Conservation (phyloP, 2,113 vertebrate species). For the Sylvicapra grimmia region DNA sequence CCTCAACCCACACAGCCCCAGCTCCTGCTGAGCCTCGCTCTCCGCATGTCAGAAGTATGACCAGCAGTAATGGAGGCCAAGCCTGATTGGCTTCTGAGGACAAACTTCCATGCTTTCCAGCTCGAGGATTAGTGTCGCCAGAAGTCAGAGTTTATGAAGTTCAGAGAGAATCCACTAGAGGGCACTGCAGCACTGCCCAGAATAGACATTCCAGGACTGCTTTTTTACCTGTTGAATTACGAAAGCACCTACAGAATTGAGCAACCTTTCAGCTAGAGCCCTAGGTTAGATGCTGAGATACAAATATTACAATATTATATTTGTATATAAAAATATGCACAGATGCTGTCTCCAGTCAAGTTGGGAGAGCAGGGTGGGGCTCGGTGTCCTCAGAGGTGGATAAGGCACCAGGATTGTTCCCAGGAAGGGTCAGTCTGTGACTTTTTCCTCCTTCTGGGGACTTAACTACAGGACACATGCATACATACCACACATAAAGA, state of each 20-base stretch:
- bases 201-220: not conserved
- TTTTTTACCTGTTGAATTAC: not conserved
- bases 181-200: slow-evolving; percentile 29
- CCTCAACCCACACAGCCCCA: not conserved
- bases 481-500: not conserved
- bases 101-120: accelerated
- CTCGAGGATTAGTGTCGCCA: accelerated
- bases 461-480: not conserved
- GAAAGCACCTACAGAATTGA: not conserved
- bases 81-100: not conserved
- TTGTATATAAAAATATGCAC: not conserved
- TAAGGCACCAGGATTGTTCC: not conserved
- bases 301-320: not conserved
- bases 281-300: not conserved
- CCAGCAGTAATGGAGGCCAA: not conserved
- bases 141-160: not conserved
- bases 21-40: not conserved
- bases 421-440: not conserved
- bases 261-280: not conserved
- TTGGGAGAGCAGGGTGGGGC: not conserved
- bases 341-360: not conserved
- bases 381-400: not conserved
- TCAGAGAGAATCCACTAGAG: slow-evolving; percentile 46
- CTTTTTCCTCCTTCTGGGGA: not conserved
- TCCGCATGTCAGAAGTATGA: not conserved